phyloP scores from a whole-genome alignment of 2,113 vertebrate species.

The Daboia siamensis region DNA sequence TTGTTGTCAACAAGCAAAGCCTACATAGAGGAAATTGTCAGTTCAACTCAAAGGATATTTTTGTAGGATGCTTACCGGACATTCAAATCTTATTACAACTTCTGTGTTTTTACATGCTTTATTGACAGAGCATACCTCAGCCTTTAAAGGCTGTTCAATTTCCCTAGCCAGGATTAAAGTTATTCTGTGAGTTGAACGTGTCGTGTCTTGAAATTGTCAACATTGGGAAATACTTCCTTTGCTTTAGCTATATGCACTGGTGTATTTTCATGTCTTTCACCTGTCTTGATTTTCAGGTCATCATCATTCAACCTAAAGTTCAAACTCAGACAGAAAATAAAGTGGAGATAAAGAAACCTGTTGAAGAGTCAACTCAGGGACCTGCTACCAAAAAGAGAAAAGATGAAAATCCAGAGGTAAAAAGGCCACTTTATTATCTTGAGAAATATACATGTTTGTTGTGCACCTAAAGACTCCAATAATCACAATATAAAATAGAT shows the following conservation, averaged over 20 bases:
- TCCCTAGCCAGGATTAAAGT: background rate
- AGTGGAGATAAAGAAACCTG: conserved; percentile 72
- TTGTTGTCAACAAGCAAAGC: background rate
- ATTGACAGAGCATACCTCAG: background rate
- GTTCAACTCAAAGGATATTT: background rate
- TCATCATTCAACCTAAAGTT: conserved; percentile 92
- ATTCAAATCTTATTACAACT: background rate
- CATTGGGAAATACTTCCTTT: background rate
- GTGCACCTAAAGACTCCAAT: background rate
- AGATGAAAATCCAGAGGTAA: conserved; percentile 77
- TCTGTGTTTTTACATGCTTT: background rate
- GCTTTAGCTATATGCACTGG: background rate
- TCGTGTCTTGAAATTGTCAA: background rate
- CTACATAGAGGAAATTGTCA: background rate
- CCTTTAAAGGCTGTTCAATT: background rate
- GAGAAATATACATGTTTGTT: background rate
- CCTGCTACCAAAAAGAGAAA: conserved; percentile 78
- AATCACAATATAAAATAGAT: background rate
- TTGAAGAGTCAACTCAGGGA: conserved; percentile 74
- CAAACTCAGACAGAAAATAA: conserved; percentile 75
- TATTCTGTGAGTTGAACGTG: background rate
- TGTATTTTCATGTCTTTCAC: background rate
- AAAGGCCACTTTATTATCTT: conserved; percentile 5
- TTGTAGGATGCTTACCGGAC: background rate
- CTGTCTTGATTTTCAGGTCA: conserved; percentile 76